Evolutionary conservation across 2,113 vertebrate genomes (phyloP), one percentile per base, ranked within the genome.

Genomic region (Nothoprocta perdicaria): DNA sequence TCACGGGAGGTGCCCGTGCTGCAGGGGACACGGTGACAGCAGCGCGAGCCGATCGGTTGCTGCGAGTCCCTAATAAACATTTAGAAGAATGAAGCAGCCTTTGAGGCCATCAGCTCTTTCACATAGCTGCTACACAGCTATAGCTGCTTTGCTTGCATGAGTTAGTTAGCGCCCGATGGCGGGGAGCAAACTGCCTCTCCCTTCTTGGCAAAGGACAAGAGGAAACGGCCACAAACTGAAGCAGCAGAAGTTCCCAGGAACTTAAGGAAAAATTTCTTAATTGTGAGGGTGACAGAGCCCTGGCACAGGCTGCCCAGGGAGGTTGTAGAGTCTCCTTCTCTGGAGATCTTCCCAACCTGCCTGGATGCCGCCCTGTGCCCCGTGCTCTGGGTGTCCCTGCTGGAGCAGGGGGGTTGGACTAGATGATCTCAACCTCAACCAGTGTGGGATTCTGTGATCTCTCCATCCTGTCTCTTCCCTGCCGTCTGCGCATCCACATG

Each of bases 61-160:
- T 85, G 74, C 80, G 94, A 74, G 55, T 80, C 68, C 67, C 60
- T 46, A 92, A 95, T 93, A 92, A 92, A 67, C 67, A n/a, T 90
- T 92, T 84, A 79, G 77, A 81, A 86, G 88, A 90, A 94, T 92
- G 80, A 92, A 93, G 53, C 58, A 84, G 80, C 72, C 63, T 93
- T 90, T 93, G 90, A 95, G 40, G 52, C 93, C 79, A 91, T 93
- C 88, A 83, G 79, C 76, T 95, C 68, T 92, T 96, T 87, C 52
- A 35, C 91, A 75, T 95, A 90, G 61, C 68, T 92, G 57, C 63
- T 88, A 27, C 76, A 61, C 93, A 93, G 91, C 93, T 90, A 86
- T 88, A 61, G 80, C 58, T 17, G 45, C 22, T 86, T 14, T 88
- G 62, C 80, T 91, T 89, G 26, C 43, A 57, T 45, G 53, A 73